A percentile compares a stretch with the other conserved stretches of the same genome.
Conservation (phyloP, 2,797 vertebrate species). For the Poecilia velifera region DNA sequence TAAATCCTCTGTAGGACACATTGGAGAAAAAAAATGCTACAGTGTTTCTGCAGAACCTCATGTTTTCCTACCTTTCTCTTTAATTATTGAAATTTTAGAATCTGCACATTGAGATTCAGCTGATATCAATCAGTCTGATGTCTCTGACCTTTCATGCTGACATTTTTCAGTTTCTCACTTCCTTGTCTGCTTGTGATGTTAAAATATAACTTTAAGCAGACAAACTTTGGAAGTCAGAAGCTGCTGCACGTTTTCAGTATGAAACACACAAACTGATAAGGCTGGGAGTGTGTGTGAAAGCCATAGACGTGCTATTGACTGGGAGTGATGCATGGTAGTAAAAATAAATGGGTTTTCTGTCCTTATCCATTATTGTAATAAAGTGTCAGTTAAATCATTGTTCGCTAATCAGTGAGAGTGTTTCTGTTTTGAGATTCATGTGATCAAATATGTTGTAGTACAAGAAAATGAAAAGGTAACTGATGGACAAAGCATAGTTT, state of each 20-base stretch:
- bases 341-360: constrained; percentile 60
- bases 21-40: constrained; percentile 24
- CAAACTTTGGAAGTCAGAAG: constrained; percentile 60
- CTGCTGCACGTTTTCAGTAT: constrained; percentile 42
- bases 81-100: constrained; percentile 74
- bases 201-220: constrained; percentile 67
- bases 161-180: constrained; percentile 69
- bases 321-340: constrained; percentile 54
- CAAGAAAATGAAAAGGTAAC: constrained; percentile 33
- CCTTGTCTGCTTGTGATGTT: constrained; percentile 67
- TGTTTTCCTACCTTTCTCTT: constrained; percentile 57
- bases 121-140: constrained; percentile 70
- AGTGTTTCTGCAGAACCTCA: constrained; percentile 30
- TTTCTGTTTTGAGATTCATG: constrained; percentile 62
- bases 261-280: constrained; percentile 24
- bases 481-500: background rate
- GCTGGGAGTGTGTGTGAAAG: constrained; percentile 10
- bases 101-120: constrained; percentile 62
- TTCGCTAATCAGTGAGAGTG: constrained; percentile 47
- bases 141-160: constrained; percentile 73
- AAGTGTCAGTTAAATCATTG: constrained; percentile 44
- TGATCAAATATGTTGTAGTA: constrained; percentile 31
- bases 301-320: constrained; percentile 54
- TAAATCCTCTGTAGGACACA: background rate
- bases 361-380: constrained; percentile 55